Percentiles rank a stretch among this genome's conserved stretches.
These are phyloP conservation scores for Phenganax subtilis DNA, from an alignment of 92 coral and sea anemone species.

Conservation along the genomic window DNA sequence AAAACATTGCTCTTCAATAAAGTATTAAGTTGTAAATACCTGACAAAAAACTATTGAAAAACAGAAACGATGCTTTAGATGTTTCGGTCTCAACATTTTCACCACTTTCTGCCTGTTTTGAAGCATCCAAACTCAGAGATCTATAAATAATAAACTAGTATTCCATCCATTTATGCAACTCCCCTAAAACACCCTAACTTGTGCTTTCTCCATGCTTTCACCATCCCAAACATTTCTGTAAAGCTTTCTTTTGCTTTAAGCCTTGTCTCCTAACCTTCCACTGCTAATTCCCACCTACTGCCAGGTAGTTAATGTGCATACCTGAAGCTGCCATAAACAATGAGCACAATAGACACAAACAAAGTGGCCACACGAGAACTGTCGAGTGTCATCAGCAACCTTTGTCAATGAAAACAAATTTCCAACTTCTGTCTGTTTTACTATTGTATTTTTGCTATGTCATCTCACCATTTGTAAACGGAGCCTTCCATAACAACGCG, in stretches of 20 bases:
- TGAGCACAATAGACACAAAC: slow-evolving; percentile 77
- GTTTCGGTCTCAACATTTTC: slow-evolving; percentile 58
- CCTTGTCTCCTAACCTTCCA: no score
- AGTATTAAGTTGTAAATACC: background rate
- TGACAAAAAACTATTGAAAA: slow-evolving; percentile 26
- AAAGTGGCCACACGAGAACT: slow-evolving; percentile 84
- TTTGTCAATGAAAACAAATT: slow-evolving; percentile 25
- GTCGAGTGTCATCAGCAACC: slow-evolving; percentile 78
- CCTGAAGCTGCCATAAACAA: slow-evolving; percentile 96
- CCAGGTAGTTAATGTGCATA: slow-evolving; percentile 5
- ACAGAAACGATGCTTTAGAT: slow-evolving; percentile 16
- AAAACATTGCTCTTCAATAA: background rate
- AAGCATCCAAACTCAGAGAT: slow-evolving; percentile 74
- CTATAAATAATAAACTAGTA: slow-evolving; percentile 31
- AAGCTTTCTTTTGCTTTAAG: no score
- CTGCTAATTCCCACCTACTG: background rate
- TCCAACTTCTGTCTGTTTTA: background rate
- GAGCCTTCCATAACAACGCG: slow-evolving; percentile 13
- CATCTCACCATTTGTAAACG: slow-evolving; percentile 4
- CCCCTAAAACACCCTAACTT: no score
- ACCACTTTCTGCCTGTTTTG: slow-evolving; percentile 50
- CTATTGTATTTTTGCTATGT: no score
- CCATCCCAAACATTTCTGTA: no score
- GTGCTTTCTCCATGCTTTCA: background rate
- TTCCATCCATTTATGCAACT: background rate